Percentiles rank a stretch among this genome's conserved stretches.
These are phyloP conservation scores for Anolis carolinensis DNA, from an alignment of 2,113 vertebrate genomes.

Conservation along the genomic window DNA sequence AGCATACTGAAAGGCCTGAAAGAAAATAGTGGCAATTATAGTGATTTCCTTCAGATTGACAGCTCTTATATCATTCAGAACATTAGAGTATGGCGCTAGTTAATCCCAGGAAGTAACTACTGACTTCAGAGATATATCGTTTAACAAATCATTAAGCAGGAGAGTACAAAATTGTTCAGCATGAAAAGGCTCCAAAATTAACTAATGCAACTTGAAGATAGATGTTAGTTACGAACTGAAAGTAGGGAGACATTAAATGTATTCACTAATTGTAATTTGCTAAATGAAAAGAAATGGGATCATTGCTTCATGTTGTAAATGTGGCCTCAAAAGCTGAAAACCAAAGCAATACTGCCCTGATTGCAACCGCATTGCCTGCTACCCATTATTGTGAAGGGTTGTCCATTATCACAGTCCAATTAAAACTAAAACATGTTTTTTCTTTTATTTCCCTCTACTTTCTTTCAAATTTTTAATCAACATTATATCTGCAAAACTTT, in stretches of 20 bases:
- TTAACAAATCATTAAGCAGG: constrained; percentile 59
- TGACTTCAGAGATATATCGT: constrained; percentile 40
- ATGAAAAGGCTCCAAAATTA: constrained; percentile 57
- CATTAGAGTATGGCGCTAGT: constrained; percentile 30
- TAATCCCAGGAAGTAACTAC: constrained; percentile 37
- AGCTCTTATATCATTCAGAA: constrained; percentile 32
- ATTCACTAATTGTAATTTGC: constrained; percentile 49
- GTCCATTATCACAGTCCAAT: background rate
- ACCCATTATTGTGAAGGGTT: constrained; percentile 3
- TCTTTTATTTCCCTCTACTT: too few relatives aligned
- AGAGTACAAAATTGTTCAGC: constrained; percentile 44
- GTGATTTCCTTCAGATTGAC: constrained; percentile 51
- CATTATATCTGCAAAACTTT: background rate
- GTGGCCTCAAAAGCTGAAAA: constrained; percentile 30
- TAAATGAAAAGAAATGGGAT: constrained; percentile 41
- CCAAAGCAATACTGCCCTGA: background rate
- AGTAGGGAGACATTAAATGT: constrained; percentile 37
- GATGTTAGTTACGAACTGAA: constrained; percentile 32
- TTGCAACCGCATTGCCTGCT: background rate
- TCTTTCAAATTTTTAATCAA: background rate
- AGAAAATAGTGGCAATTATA: constrained; percentile 10
- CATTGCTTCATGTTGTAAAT: constrained; percentile 8
- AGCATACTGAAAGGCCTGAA: constrained; percentile 4
- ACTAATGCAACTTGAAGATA: constrained; percentile 39
- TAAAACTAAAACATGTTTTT: background rate